Evolutionary conservation across 2,113 vertebrate genomes (phyloP).

Genomic region (Bubo bubo): DNA sequence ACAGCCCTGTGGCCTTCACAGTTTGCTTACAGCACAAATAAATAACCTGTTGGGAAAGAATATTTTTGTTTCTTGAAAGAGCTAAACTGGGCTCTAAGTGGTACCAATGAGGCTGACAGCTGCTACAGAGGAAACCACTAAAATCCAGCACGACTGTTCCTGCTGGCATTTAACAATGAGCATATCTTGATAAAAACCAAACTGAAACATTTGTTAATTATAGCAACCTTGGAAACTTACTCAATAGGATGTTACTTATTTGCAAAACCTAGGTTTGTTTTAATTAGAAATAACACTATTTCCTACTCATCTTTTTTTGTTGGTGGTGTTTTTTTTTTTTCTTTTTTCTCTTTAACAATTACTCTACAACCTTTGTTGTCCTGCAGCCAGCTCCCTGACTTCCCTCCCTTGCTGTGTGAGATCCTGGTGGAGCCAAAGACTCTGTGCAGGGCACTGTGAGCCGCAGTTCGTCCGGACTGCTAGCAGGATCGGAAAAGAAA

Average conservation of each 20-base stretch:
- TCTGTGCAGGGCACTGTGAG: not conserved
- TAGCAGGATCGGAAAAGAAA: rapidly evolving
- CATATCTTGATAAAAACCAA: not conserved
- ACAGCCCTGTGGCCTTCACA: not conserved
- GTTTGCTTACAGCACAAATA: not conserved
- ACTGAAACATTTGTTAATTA: not conserved
- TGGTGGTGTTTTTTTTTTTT: not conserved
- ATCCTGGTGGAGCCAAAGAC: not conserved
- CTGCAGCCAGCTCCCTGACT: not conserved
- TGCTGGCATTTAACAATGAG: not conserved
- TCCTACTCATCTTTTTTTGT: not conserved
- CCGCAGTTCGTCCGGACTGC: not conserved
- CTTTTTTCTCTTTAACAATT: not conserved
- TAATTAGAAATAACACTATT: not conserved
- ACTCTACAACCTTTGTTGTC: not conserved
- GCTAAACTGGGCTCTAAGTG: not conserved
- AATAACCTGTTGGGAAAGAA: not conserved
- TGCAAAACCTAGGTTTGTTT: not conserved
- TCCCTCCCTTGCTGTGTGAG: not conserved
- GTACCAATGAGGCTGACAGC: not conserved
- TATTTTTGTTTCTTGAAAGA: not conserved
- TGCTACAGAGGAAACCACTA: not conserved
- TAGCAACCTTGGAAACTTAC: not conserved
- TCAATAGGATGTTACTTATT: not conserved
- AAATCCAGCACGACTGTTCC: not conserved